Base-by-base conservation (phyloP, 1,140 invertebrate genomes). In the Macrocentrus cingulum region DNA sequence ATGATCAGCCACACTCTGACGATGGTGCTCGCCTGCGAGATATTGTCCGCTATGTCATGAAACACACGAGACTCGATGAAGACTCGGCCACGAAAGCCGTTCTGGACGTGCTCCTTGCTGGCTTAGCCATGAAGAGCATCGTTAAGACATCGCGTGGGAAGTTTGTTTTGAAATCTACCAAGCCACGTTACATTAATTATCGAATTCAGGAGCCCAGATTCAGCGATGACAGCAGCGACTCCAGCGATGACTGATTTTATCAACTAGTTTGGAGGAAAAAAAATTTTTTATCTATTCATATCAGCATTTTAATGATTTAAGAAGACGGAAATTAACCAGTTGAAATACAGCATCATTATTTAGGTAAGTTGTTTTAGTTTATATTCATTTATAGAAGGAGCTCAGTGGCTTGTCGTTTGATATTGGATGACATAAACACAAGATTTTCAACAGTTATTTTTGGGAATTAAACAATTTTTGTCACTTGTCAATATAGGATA, bases 41-140 rank as follows among this genome's bases (percentile, higher is more conserved):
- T 11, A 78, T 80, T 55, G 63, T 79, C n/a, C 50, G 58, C 1
- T 68, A 77, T 52, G 76, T 80, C 18, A 29, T 72, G 64, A 58
- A 56, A 41, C 56, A 68, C 5, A 68, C 66, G 34, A 59, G 65
- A 7, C 56, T 72, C 25, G 66, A 67, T 9, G 60, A 72, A 32
- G 61, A 56, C 4, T 59, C 64, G 9, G 74, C 70, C 0, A 59
- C 66, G 9, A 61, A 61, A 16, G 55, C 60, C 59, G 68, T 79
- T 19, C 62, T 69, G 41, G 57, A 75, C 53, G 69, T 76, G 15
- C 63, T 80, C 7, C 63, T 68, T 20, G 23, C 56, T 8, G 77
- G 76, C 2, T 55, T 78, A 13, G 61, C 63, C 11, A 45, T 71
- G 18, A 56, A 63, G 55, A 75, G 54, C 59, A 78, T 80, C 54